Conservation (phyloP, 1,140 invertebrate genomes). For the Listronotus bonariensis region DNA sequence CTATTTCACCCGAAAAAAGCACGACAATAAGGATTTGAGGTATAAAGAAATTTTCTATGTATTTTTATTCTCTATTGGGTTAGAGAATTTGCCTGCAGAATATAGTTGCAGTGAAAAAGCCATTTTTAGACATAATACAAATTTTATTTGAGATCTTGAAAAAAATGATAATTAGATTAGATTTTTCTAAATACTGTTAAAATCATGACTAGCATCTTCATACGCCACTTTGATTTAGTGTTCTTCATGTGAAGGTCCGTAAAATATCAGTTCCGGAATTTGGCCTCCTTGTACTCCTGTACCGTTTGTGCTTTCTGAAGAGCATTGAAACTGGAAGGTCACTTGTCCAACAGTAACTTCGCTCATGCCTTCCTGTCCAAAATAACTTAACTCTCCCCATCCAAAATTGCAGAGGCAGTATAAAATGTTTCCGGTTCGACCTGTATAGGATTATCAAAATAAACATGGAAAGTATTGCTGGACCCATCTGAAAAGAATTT, state of each 20-base stretch:
- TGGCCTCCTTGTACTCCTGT: constrained; percentile 93
- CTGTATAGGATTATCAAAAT: constrained; percentile 90
- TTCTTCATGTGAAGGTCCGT: constrained; percentile 72
- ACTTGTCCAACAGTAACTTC: constrained; percentile 87
- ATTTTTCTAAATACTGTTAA: neutral
- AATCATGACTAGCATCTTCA: neutral
- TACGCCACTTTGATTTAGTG: constrained; percentile 13
- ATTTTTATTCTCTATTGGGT: no score
- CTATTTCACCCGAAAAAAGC: no score
- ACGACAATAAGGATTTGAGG: no score
- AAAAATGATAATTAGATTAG: neutral
- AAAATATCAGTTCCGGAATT: constrained; percentile 93
- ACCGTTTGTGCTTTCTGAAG: constrained; percentile 91
- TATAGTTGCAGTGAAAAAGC: no score
- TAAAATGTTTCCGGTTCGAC: constrained; percentile 90
- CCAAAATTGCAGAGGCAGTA: constrained; percentile 86
- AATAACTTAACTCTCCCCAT: constrained; percentile 92
- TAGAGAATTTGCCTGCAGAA: no score
- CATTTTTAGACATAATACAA: no score
- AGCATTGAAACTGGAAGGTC: constrained; percentile 93
- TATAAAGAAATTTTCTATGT: no score
- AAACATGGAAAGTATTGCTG: constrained; percentile 91
- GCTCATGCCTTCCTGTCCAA: constrained; percentile 92
- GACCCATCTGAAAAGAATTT: constrained; percentile 94
- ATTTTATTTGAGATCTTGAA: neutral